Evolutionary conservation across 2,113 vertebrate species (phyloP), one percentile per base, ranked within the genome.

Genomic region (Corydoras sp.): DNA sequence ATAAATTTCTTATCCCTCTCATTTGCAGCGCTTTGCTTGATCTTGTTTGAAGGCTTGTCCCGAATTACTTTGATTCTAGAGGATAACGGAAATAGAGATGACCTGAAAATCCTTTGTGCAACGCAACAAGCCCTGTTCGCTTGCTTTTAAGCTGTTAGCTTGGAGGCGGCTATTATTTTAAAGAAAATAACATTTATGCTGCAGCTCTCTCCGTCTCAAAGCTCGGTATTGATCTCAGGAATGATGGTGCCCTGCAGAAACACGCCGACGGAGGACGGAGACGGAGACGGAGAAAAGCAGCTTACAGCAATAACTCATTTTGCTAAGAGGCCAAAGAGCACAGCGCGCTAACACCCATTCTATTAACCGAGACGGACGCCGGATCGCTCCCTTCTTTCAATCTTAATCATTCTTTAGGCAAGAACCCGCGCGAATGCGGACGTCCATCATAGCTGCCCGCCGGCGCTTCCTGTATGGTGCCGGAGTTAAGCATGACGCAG

Each of bases 161-260:
- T 13, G 69, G 6, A 68, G 72, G 68, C 61, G 69, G 68, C 62
- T 56, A 31, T 68, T 75, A 73, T 72, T 77, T 75, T 76, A 72
- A 72, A 72, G 73, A 77, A 64, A 66, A 69, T 69, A 58, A 72
- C 73, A 24, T 66, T 72, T 55, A 77, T 48, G 56, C 35, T 48
- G 49, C 58, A 53, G 49, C 63, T 60, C 58, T 64, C 31, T 59
- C 61, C 60, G 8, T 24, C 29, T 67, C 32, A 29, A 18, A 69
- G 69, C 65, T 59, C 24, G n/a, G 67, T 73, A 77, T 68, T 71
- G 75, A 72, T 77, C 62, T 62, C 30, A n/a, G 66, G 59, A 68
- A 75, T 75, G 30, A 77, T 68, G 76, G 66, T 68, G 63, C 75
- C 70, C 73, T 72, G 12, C 61, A 69, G 69, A 66, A 75, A 79